Conservation (phyloP, 2,113 vertebrate species). For the Columba janthina region DNA sequence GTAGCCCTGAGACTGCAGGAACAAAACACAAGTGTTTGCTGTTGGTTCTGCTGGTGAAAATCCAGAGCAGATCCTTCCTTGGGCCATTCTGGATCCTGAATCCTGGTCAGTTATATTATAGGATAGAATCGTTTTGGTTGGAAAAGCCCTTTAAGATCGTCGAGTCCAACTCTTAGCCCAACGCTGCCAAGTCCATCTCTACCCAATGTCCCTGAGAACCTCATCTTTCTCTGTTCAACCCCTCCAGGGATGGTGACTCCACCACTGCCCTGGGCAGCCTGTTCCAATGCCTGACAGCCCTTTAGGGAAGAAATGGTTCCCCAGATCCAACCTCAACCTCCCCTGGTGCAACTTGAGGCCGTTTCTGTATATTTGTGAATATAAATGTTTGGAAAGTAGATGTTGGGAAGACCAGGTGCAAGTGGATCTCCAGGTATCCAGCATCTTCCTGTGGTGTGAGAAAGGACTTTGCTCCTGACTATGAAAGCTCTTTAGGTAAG, state of each 20-base stretch:
- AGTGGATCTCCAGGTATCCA: background rate
- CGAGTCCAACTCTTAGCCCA: fast-evolving
- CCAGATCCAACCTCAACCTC: background rate
- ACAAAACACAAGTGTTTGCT: no score
- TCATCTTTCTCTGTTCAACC: background rate
- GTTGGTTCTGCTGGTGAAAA: background rate
- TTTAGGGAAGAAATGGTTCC: background rate
- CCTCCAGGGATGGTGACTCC: no score
- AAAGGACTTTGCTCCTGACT: background rate
- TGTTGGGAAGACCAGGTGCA: background rate
- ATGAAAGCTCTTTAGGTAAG: background rate
- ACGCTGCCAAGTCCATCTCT: background rate
- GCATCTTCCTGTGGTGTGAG: background rate
- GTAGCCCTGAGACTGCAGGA: background rate
- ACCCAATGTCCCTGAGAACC: no score
- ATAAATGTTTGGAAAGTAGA: background rate
- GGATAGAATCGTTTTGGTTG: background rate
- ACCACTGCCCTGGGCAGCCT: no score
- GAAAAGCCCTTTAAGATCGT: background rate
- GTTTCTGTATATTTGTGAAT: background rate
- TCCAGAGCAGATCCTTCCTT: background rate
- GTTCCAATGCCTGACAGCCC: no score
- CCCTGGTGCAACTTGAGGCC: background rate
- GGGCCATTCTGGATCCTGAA: background rate
- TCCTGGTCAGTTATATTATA: background rate